Evolutionary conservation across 30 jellyfish, hydroid and myxozoan genomes (phyloP), one percentile per base, ranked within the genome.

Genomic region (Catostylus mosaicus): DNA sequence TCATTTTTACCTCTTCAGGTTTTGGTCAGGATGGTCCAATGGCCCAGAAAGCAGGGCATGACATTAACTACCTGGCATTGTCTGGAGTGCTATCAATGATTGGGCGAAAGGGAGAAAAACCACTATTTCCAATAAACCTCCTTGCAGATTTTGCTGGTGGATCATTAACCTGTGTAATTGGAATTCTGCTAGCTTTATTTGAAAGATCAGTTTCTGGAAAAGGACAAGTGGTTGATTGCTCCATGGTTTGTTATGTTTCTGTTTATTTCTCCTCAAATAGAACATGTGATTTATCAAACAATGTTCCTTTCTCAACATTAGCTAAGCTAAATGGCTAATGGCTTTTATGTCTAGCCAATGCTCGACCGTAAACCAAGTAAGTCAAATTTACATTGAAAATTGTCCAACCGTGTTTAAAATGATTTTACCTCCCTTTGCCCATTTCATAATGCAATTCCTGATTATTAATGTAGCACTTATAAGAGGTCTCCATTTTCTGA

Each of bases 71-170:
- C 82, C 85, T 94, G 38, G 96, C 99, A 24, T 36, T 94, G 40
- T 83, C 99, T 51, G 99, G 99, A 3, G 83, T 94, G 9, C 73
- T 94, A 56, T 94, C 99, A 20, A 22, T 67, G 85, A 65, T 94
- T 45, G 99, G 99, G 1, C 69, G 97, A 27, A 83, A 77, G 68
- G 96, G 92, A 18, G 95, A 88, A 32, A 88, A 88, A 57, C 99
- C 99, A 1, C 50, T 75, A 24, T 95, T 97, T 6, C 99, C 99
- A 10, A 40, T 88, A 9, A 94, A 94, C 67, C 88, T 94, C 29
- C 95, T 94, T 37, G 99, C 98, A 12, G 99, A 94, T 73, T 94
- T 94, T 73, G 99, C 96, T 26, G 99, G 99, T 4, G 99, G 99
- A 1, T 56, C 96, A 10, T 45, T 94, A 37, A 66, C 88, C 0